Evolutionary conservation across 1,140 invertebrate species (phyloP), one percentile per base, ranked within the genome.

Genomic region (Eueides isabella): DNA sequence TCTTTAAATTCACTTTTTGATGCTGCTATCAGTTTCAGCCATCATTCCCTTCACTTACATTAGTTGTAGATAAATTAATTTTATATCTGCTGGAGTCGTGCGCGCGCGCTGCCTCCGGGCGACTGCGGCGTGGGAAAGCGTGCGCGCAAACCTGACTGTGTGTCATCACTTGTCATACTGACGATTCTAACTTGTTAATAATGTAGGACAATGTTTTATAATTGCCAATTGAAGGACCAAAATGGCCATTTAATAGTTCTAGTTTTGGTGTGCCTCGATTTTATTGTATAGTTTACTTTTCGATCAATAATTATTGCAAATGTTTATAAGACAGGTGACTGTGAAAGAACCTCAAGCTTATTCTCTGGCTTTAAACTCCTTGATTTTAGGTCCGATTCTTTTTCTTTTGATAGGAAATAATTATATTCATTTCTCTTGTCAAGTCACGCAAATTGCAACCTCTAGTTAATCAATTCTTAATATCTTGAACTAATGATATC

Each of bases 61-160:
- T 78, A 87, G 79, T 85, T 85, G 83, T 89, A 90, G 88, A 90
- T 92, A 92, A 90, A 92, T 92, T 90, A 91, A 91, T 91, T 89
- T 90, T 88, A 89, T 91, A 89, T 89, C 85, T 86, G 80, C 78
- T 78, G 62, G 73, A 83, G 89, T 91, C 89, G 89, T 91, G 89
- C 74, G 79, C 85, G 76, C 83, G 81, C 67, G 75, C 63, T 82
- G 87, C 86, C 88, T 77, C 86, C 87, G 85, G 90, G 90, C 88
- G 80, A 80, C 79, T 67, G 74, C 82, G 80, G 78, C 87, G 90
- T 92, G 90, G 90, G 90, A 92, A 85, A 80, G 79, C 67, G 55
- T 63, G 68, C 35, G 74, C 80, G 74, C 73, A 80, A 81, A 67
- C 67, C 67, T 63, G 55, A 67, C 69, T 62, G 67, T 65, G 74